Evolutionary conservation across 2,888 invertebrate genomes (phyloP).

Genomic region (Philonicus albiceps): DNA sequence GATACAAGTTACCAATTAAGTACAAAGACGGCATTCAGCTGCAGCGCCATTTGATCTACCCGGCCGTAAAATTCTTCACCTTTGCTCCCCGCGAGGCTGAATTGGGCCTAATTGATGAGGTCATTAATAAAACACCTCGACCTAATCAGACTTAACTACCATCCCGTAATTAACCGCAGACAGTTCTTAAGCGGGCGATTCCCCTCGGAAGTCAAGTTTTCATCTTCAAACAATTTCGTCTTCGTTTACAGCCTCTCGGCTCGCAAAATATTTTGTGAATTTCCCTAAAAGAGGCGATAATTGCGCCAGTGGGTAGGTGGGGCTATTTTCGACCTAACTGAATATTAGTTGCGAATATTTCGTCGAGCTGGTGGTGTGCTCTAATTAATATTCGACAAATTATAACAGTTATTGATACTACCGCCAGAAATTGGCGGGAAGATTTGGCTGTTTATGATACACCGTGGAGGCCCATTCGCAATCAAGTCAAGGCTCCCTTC

Average conservation of each 20-base stretch:
- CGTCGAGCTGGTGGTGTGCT: background rate
- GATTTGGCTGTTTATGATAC: background rate
- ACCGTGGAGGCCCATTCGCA: background rate
- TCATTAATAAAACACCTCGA: slow-evolving; percentile 41
- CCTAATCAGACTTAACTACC: background rate
- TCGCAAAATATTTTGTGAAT: slow-evolving; percentile 3
- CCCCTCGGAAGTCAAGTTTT: slow-evolving; percentile 23
- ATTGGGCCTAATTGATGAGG: slow-evolving; percentile 36
- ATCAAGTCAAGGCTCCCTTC: background rate
- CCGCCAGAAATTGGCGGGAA: background rate
- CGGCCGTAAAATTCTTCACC: background rate
- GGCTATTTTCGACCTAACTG: background rate
- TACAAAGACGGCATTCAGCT: background rate
- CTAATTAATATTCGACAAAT: slow-evolving; percentile 16
- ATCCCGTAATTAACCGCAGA: slow-evolving; percentile 25
- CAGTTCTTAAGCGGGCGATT: background rate
- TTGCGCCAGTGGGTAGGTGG: background rate
- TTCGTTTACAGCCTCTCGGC: background rate
- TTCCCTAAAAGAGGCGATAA: background rate
- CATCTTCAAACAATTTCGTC: slow-evolving; percentile 11
- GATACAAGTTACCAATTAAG: background rate
- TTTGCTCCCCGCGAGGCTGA: background rate
- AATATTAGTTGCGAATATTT: slow-evolving; percentile 3
- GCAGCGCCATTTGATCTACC: background rate
- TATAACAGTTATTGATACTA: slow-evolving; percentile 15